These are phyloP conservation scores for human DNA, from an alignment of 2,113 vertebrate species.

Conservation along the genomic window GRCh38 chr9:106884501-106885000, in stretches of 20 bases:
- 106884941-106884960: neutral
- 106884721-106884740: neutral
- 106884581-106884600: slow-evolving; percentile 25
- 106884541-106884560: neutral
- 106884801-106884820: slow-evolving; percentile 20
- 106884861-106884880: slow-evolving; percentile 39
- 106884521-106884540: neutral
- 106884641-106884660: slow-evolving; percentile 50
- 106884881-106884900: neutral
- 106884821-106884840: slow-evolving; percentile 14
- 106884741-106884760: neutral
- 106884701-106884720: neutral
- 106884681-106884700: slow-evolving; percentile 25
- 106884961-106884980: slow-evolving; percentile 40
- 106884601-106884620: slow-evolving; percentile 22
- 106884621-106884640: slow-evolving; percentile 5
- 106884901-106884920: neutral
- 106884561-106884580: neutral
- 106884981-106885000: slow-evolving; percentile 21
- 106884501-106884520: slow-evolving; percentile 42
- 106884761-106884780: slow-evolving; percentile 41
- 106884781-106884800: neutral
- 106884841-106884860: slow-evolving; percentile 31
- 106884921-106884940: slow-evolving; percentile 11
- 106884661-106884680: slow-evolving; percentile 44